phyloP scores from a whole-genome alignment of 2,888 invertebrate genomes.

The Timema podura region DNA sequence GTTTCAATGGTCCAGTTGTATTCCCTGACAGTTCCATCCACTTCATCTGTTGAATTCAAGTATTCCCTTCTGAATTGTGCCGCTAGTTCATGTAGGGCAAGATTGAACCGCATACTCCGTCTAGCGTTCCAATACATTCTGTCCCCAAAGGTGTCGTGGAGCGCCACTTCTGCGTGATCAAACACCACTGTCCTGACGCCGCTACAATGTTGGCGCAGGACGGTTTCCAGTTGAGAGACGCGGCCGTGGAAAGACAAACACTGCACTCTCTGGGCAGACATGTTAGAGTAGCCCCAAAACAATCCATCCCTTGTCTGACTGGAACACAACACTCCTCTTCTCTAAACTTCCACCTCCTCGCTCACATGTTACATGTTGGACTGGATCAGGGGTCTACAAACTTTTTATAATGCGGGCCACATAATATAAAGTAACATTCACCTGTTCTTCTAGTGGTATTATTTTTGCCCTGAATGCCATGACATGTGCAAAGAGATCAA shows the following conservation, averaged over 20 bases:
- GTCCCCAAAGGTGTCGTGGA: slow-evolving; percentile 85
- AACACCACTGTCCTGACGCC: slow-evolving; percentile 57
- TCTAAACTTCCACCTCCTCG: too few relatives aligned
- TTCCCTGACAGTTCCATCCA: slow-evolving; percentile 56
- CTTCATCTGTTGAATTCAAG: slow-evolving; percentile 59
- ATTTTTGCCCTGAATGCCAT: too few relatives aligned
- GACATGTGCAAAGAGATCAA: too few relatives aligned
- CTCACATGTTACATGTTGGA: too few relatives aligned
- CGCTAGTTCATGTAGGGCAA: slow-evolving; percentile 62
- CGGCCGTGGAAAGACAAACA: slow-evolving; percentile 85
- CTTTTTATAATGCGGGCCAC: too few relatives aligned
- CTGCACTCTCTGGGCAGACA: slow-evolving; percentile 59
- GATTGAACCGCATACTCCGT: slow-evolving; percentile 87
- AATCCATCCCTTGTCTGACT: slow-evolving; percentile 32
- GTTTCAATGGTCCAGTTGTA: slow-evolving; percentile 59
- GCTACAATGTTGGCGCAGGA: slow-evolving; percentile 5
- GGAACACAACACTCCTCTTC: too few relatives aligned
- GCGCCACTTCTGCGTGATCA: slow-evolving; percentile 77
- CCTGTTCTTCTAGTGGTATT: too few relatives aligned
- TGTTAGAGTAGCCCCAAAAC: slow-evolving; percentile 70
- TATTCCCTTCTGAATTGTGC: slow-evolving; percentile 57
- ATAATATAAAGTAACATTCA: too few relatives aligned
- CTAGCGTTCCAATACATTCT: slow-evolving; percentile 78
- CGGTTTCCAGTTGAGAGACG: slow-evolving; percentile 53
- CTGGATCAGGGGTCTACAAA: too few relatives aligned